Evolutionary conservation across 1,140 invertebrate species (phyloP).

Genomic region (Hetaerina americana): DNA sequence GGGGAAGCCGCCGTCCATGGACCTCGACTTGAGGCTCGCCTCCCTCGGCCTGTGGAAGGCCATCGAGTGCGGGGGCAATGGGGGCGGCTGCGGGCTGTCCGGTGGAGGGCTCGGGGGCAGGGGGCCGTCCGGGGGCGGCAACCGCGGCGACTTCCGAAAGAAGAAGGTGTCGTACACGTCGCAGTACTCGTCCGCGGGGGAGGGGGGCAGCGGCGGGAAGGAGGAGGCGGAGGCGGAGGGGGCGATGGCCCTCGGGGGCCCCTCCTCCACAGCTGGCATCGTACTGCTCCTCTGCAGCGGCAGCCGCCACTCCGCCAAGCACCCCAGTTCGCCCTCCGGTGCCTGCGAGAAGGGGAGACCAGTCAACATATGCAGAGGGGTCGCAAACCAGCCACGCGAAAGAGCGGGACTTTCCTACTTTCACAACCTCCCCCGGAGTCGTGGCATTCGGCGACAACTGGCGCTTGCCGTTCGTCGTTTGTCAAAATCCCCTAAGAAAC

Average conservation of each 20-base stretch:
- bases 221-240: not conserved
- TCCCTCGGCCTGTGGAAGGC: not conserved
- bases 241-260: not conserved
- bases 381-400: no score
- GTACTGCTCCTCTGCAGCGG: not conserved
- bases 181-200: not conserved
- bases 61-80: not conserved
- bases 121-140: not conserved
- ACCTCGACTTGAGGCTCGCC: not conserved
- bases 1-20: not conserved
- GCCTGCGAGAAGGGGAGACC: not conserved
- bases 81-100: not conserved
- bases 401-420: no score
- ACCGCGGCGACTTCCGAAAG: not conserved
- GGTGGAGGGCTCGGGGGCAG: not conserved
- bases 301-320: not conserved
- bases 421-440: no score
- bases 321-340: not conserved
- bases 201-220: not conserved
- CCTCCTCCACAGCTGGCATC: not conserved
- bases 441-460: no score
- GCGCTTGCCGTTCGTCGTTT: no score
- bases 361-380: no score
- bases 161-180: not conserved
- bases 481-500: no score